Conservation (phyloP, 92 coral and sea anemone genomes). For the Phenganax marumi region DNA sequence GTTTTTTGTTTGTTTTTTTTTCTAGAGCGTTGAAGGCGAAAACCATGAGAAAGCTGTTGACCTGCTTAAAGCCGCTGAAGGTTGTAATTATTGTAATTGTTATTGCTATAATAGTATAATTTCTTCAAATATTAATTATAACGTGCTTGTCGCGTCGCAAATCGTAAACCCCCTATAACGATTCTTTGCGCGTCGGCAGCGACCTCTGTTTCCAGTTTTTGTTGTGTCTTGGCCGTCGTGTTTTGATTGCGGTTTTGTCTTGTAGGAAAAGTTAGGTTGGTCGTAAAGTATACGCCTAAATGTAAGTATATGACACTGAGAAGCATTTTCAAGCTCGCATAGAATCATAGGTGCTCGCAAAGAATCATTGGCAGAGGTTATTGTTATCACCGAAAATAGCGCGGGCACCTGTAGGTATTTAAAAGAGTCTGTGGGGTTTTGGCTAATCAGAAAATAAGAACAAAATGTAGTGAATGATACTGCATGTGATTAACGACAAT, state of each 20-base stretch:
- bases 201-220: background rate
- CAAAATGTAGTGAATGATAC: too few relatives aligned
- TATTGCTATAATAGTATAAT: too few relatives aligned
- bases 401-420: too few relatives aligned
- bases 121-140: too few relatives aligned
- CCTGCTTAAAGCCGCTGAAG: conserved; percentile 93
- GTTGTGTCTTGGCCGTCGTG: too few relatives aligned
- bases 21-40: conserved; percentile 98
- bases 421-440: too few relatives aligned
- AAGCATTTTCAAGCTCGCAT: background rate
- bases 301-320: conserved; percentile 61
- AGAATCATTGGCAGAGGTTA: background rate
- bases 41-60: conserved; percentile 99
- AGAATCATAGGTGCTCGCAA: background rate
- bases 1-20: too few relatives aligned
- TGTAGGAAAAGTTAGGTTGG: conserved; percentile 90
- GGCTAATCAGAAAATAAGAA: too few relatives aligned
- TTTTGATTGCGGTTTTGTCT: background rate
- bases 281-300: conserved; percentile 93
- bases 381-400: background rate
- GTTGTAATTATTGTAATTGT: conserved; percentile 37
- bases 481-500: too few relatives aligned
- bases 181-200: too few relatives aligned
- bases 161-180: too few relatives aligned
- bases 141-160: too few relatives aligned